Evolutionary conservation across 2,797 vertebrate genomes (phyloP).

Genomic region (Miopithecus talapoin): DNA sequence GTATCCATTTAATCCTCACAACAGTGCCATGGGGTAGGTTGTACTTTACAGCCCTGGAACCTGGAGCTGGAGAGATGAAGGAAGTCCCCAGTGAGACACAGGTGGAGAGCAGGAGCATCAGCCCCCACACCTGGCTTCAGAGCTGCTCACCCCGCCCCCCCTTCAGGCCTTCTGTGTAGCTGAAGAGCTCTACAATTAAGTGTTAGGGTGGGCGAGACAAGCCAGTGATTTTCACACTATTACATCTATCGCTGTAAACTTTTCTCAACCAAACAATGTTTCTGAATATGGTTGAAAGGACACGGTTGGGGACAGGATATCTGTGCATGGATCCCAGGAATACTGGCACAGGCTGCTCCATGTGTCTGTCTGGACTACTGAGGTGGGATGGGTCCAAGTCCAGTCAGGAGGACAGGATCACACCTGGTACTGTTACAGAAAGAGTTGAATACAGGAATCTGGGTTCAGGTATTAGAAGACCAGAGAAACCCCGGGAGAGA

Average conservation of each 20-base stretch:
- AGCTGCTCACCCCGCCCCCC: fast-evolving
- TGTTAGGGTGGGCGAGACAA: fast-evolving
- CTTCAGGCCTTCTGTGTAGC: fast-evolving
- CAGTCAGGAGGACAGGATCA: background rate
- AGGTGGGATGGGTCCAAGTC: background rate
- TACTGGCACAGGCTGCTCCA: background rate
- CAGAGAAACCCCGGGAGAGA: background rate
- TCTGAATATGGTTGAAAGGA: background rate
- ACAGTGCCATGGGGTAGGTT: fast-evolving
- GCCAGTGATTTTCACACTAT: background rate
- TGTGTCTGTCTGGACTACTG: background rate
- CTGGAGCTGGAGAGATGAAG: background rate
- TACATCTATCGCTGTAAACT: background rate
- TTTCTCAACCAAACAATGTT: background rate
- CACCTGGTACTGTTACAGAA: background rate
- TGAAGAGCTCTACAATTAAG: background rate
- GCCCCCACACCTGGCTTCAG: fast-evolving
- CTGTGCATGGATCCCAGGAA: too few relatives aligned
- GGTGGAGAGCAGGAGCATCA: fast-evolving
- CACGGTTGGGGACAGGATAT: background rate
- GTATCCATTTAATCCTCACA: too few relatives aligned
- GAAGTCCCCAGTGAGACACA: fast-evolving
- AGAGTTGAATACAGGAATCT: background rate
- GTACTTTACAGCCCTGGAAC: background rate
- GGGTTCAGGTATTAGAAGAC: background rate